Base-by-base conservation (phyloP, 2,113 vertebrate species). In the Pangasianodon hypophthalmus region DNA sequence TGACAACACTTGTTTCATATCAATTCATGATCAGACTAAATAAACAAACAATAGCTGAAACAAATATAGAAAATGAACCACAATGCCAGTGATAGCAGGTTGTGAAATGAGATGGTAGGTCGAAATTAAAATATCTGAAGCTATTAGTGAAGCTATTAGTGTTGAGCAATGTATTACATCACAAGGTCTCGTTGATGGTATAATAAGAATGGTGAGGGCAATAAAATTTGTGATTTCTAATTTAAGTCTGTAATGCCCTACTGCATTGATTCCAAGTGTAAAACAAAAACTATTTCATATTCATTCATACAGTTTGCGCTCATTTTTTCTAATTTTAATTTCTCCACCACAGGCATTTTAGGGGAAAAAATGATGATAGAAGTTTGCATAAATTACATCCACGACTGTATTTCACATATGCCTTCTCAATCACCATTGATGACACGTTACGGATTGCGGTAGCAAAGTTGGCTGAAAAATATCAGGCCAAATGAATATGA, bases 21-120 rank as follows among this genome's bases (percentile, higher is more conserved):
- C 77, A 80, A 50, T 52, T 82, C 79, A 21, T 54, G 16, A 82
- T 82, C 50, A 54, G 16, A 56, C 29, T 18, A 3, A 82, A 82
- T 52, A 82, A 82, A 82, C 50, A 82, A 19, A 56, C 50, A 82
- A 19, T 56, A 56, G 7, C 81, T 60, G 52, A 84, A 83, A 56
- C n/a, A 56, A 37, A 58, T 6, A 81, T 8, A 54, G 29, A 81
- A 52, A 37, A 21, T 19, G 6, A 54, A 82, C 29, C 8, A 32
- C 29, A 54, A 9, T 21, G n/a, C 79, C 3, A 19, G 79, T 54
- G 46, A 79, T 6, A 5, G 24, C 46, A 32, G 10, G 26, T 52
- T 50, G 44, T 77, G 21, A 21, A 29, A 79, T 50, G 46, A 9
- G 29, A 54, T 54, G 6, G 26, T 50, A n/a, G 48, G 50, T 32